Evolutionary conservation across 2,888 invertebrate species (phyloP), one percentile per base, ranked within the genome.

Genomic region (Himalopsyche anomala): DNA sequence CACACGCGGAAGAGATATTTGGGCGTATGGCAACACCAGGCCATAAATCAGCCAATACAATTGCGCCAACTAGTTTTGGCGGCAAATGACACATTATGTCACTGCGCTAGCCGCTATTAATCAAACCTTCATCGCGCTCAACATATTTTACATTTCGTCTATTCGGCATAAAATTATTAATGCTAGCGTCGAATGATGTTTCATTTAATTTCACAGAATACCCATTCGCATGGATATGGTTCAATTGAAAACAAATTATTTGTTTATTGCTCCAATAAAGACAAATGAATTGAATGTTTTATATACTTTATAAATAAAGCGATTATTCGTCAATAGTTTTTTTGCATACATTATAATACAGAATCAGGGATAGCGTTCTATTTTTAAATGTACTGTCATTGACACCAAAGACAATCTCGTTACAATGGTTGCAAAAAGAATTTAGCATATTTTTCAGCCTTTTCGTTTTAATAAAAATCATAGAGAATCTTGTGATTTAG

Each of bases 31-130:
- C 83, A 36, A 80, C 79, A 74, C 83, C 42, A 19, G 54, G 84
- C 85, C 38, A 87, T 87, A 87, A 87, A 87, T 87, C 86, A 84
- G 84, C 82, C 87, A 87, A 86, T 82, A 85, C 85, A 87, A 84
- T 82, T 74, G 80, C 56, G 54, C 55, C 54, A 85, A 86, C 42
- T 55, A 80, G 80, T 80, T 80, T 80, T 51, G 54, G 84, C 38
- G 42, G 80, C 55, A 51, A 80, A 42, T 56, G 81, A 36, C 81
- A 81, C 17, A 51, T 69, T 85, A 81, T 85, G 85, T 85, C 85
- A 69, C 80, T 69, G 62, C 81, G 79, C 74, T 74, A 74, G 74
- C 74, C 28, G 74, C 74, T 38, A 74, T 74, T 74, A 74, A 74
- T 74, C 74, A 74, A 74, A 74, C 38, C 74, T 19, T 74, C 74